Conservation (phyloP, 2,888 invertebrate genomes). For the Copidosoma aretas region DNA sequence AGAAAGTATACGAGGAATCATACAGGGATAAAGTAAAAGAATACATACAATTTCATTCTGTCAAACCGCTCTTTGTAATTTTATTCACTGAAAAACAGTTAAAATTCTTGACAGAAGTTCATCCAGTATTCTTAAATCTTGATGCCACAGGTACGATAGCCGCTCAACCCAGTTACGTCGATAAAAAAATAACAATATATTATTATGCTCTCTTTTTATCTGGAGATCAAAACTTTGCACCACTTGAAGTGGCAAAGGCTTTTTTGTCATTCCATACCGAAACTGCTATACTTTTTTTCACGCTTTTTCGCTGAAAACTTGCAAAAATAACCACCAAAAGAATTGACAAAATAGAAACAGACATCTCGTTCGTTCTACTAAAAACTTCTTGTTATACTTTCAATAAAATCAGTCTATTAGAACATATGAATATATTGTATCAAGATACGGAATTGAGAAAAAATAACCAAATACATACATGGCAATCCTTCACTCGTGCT, state of each 20-base stretch:
- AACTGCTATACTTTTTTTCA: no score
- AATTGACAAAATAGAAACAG: no score
- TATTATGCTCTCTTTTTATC: neutral
- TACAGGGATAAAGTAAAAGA: neutral
- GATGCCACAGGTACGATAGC: neutral
- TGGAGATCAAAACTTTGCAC: neutral
- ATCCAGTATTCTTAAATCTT: neutral
- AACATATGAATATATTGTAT: no score
- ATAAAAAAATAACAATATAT: conserved; percentile 2
- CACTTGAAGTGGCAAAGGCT: neutral
- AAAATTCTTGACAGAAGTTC: neutral
- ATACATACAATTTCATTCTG: neutral
- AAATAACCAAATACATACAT: no score
- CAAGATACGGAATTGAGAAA: no score
- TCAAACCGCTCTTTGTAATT: neutral
- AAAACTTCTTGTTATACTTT: no score
- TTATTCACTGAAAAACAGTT: neutral
- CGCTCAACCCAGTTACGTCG: neutral
- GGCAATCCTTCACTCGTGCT: no score
- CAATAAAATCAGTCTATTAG: no score
- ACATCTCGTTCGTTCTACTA: no score
- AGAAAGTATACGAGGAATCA: neutral
- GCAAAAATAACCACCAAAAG: no score
- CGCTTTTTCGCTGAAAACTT: no score
- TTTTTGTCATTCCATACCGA: no score